A percentile compares a stretch with the other conserved stretches of the same genome.
Evolutionary conservation across 2,113 vertebrate species (phyloP).

Genomic region (Corythornis madagascariensis): DNA sequence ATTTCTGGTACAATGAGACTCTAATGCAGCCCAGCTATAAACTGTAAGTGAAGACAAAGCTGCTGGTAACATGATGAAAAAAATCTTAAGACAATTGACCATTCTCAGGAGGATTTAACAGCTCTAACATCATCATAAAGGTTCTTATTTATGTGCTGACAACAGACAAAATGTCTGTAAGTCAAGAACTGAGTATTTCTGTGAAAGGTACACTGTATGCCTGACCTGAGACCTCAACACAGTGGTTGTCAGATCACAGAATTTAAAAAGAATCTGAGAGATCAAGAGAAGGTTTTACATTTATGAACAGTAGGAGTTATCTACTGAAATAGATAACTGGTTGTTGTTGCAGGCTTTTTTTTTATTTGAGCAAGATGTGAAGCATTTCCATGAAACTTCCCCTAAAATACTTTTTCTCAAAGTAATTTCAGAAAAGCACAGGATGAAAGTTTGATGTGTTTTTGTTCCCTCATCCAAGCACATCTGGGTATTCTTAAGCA

Average conservation of each 20-base stretch:
- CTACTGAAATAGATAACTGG: background rate
- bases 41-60: background rate
- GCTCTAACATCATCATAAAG: background rate
- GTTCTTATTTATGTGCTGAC: background rate
- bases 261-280: background rate
- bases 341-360: background rate
- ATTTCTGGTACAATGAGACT: background rate
- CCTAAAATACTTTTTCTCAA: background rate
- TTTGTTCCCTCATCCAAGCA: background rate
- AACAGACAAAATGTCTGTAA: background rate
- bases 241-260: background rate
- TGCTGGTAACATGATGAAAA: background rate
- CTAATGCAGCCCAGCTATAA: background rate
- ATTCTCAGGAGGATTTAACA: background rate
- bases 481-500: background rate
- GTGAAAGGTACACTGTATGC: background rate
- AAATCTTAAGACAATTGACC: background rate
- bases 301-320: background rate
- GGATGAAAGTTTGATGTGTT: background rate
- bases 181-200: background rate
- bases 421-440: background rate
- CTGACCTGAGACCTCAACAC: background rate
- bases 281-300: background rate
- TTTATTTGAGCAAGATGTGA: background rate
- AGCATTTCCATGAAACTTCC: background rate